Percentiles rank a stretch among this genome's conserved stretches.
Conservation (phyloP, 2,888 invertebrate genomes). For the Trisateles emortualis region DNA sequence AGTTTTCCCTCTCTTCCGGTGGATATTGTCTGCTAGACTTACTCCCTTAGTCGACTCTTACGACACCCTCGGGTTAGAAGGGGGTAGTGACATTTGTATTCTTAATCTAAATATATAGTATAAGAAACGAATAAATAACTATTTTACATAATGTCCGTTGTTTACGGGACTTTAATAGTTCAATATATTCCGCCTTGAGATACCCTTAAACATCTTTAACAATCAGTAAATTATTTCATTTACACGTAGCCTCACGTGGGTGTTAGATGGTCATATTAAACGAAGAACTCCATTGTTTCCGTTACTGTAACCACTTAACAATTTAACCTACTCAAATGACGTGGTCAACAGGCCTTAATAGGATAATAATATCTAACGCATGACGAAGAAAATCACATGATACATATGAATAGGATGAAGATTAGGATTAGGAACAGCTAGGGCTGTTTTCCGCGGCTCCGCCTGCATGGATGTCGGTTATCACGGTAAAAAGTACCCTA, state of each 20-base stretch:
- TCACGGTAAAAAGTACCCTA: too few relatives aligned
- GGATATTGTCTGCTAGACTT: too few relatives aligned
- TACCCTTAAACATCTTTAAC: not conserved
- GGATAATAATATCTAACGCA: conserved; percentile 1
- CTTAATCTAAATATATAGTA: too few relatives aligned
- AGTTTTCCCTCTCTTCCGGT: too few relatives aligned
- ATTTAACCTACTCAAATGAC: conserved; percentile 41
- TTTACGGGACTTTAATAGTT: not conserved
- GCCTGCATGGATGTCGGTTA: too few relatives aligned
- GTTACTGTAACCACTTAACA: conserved; percentile 62
- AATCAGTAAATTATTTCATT: not conserved
- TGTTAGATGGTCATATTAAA: conserved; percentile 14
- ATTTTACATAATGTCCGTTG: not conserved
- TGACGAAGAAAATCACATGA: not conserved
- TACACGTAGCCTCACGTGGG: conserved; percentile 31
- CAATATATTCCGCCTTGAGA: conserved; percentile 1
- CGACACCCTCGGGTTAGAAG: too few relatives aligned
- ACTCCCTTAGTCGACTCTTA: too few relatives aligned
- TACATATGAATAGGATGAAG: too few relatives aligned
- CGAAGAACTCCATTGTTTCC: conserved; percentile 57
- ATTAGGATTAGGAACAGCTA: too few relatives aligned
- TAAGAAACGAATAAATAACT: too few relatives aligned
- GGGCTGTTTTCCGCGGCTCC: too few relatives aligned
- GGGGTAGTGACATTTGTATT: too few relatives aligned
- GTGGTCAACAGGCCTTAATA: conserved; percentile 36